Conservation (phyloP, 1,140 invertebrate species). For the Leptinotarsa lineolata region DNA sequence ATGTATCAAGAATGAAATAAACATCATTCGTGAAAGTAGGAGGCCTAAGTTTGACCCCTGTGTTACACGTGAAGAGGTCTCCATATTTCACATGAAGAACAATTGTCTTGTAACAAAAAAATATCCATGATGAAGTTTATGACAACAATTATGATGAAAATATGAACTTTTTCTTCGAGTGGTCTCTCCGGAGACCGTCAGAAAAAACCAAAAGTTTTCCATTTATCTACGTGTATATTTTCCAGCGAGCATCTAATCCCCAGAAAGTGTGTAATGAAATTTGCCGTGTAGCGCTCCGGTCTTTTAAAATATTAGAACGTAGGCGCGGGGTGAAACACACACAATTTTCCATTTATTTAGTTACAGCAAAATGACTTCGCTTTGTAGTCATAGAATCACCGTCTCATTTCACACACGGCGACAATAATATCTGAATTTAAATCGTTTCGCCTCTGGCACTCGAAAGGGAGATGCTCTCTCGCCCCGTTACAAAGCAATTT, state of each 20-base stretch:
- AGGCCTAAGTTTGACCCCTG: too few relatives aligned
- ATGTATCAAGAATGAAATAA: too few relatives aligned
- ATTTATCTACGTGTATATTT: not conserved
- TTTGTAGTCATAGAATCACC: slow-evolving; percentile 37
- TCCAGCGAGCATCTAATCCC: not conserved
- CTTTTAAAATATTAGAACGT: slow-evolving; percentile 25
- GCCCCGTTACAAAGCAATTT: slow-evolving; percentile 19
- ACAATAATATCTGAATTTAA: slow-evolving; percentile 50
- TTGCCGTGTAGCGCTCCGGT: slow-evolving; percentile 6
- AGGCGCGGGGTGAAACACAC: slow-evolving; percentile 12
- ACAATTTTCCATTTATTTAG: slow-evolving; percentile 45
- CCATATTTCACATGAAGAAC: too few relatives aligned
- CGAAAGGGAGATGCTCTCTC: slow-evolving; percentile 10
- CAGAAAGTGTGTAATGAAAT: slow-evolving; percentile 24
- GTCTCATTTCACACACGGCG: slow-evolving; percentile 44
- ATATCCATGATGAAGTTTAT: too few relatives aligned
- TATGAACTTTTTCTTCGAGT: too few relatives aligned
- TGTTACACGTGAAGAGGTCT: too few relatives aligned
- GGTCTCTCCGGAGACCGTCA: too few relatives aligned
- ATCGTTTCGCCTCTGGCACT: slow-evolving; percentile 36
- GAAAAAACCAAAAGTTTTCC: not conserved
- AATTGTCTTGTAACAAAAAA: too few relatives aligned
- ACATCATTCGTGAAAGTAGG: too few relatives aligned
- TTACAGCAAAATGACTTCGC: slow-evolving; percentile 40
- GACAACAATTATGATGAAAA: too few relatives aligned